Conservation (phyloP, 2,113 vertebrate genomes). For the Fulmarus glacialis region DNA sequence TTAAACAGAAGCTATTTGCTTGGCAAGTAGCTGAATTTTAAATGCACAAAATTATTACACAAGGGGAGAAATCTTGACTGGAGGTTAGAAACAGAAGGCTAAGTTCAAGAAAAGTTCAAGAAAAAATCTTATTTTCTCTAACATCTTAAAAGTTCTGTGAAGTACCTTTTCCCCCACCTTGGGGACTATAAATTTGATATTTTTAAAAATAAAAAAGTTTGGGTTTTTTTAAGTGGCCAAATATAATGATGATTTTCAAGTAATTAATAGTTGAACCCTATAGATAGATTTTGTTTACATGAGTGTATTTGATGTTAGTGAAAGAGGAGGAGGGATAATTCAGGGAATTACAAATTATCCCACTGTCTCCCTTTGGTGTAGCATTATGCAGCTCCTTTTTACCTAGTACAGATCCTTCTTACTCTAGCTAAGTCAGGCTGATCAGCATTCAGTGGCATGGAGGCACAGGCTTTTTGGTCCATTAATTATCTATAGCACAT, state of each 20-base stretch:
- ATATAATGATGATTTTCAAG: background rate
- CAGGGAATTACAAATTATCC: background rate
- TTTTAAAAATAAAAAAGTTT: background rate
- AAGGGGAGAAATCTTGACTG: background rate
- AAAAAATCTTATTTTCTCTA: background rate
- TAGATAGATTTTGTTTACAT: background rate
- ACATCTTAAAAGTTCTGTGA: background rate
- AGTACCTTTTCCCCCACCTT: background rate
- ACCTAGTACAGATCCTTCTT: background rate
- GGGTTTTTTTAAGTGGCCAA: background rate
- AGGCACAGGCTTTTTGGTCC: background rate
- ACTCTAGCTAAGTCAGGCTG: background rate
- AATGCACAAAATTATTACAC: background rate
- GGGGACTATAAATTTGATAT: background rate
- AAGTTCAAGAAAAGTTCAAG: background rate
- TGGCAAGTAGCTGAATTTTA: constrained; percentile 28
- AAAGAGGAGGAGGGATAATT: background rate
- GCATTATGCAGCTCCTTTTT: background rate
- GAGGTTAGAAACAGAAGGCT: background rate
- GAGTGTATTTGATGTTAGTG: background rate
- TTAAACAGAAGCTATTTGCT: constrained; percentile 42
- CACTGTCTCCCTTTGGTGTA: background rate
- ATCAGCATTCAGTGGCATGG: background rate
- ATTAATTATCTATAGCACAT: background rate
- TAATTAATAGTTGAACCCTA: background rate